A percentile compares a stretch with the other conserved stretches of the same genome.
phyloP scores from a whole-genome alignment of 35 echinoderm and acorn worm species.

The Hemicentrotus pulcherrimus region DNA sequence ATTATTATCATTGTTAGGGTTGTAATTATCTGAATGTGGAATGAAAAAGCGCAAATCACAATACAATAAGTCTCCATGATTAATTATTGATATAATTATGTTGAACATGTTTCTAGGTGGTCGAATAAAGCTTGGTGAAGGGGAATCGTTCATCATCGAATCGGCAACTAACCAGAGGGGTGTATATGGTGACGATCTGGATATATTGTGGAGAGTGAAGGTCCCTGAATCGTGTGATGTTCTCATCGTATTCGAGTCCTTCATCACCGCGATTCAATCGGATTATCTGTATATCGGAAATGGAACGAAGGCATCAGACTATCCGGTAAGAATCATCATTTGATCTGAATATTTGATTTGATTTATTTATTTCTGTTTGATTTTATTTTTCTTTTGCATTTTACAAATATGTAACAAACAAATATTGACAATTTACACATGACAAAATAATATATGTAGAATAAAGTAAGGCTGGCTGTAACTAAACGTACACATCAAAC shows the following conservation, averaged over 20 bases:
- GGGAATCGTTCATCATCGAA: neutral
- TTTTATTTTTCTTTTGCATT: too few species aligned
- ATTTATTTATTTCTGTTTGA: too few species aligned
- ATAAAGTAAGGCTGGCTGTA: too few species aligned
- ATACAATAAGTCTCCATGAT: too few species aligned
- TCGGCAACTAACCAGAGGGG: neutral
- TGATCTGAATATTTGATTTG: too few species aligned
- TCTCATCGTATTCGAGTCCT: neutral
- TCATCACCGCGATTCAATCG: neutral
- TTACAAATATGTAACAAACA: too few species aligned
- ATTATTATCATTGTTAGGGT: too few species aligned
- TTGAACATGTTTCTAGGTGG: neutral
- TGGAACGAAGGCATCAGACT: neutral
- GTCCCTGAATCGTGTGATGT: neutral
- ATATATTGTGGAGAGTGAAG: neutral
- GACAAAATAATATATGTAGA: too few species aligned
- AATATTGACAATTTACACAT: too few species aligned
- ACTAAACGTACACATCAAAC: too few species aligned
- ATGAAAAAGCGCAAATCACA: too few species aligned
- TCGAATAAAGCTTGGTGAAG: neutral
- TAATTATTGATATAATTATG: neutral
- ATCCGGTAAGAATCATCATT: neutral
- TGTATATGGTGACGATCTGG: neutral
- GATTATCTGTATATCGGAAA: neutral
- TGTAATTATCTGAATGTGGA: too few species aligned